Evolutionary conservation across 1,140 invertebrate species (phyloP), one percentile per base, ranked within the genome.

Genomic region (Drosophila athabasca): DNA sequence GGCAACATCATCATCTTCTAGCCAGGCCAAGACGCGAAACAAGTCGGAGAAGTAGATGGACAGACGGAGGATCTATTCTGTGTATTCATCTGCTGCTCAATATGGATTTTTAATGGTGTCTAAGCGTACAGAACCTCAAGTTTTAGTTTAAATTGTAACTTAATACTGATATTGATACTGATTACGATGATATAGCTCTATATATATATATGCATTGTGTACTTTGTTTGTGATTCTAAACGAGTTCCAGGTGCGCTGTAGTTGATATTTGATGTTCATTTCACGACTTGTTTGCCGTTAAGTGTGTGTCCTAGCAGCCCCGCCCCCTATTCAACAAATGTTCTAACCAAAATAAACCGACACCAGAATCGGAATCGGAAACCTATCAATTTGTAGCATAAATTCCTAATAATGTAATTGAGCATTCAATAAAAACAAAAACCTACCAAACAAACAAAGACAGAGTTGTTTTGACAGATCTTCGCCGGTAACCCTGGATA

Each of bases 111-210:
- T 13, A 4, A 39, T 39, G 35, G 35, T 13, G 35, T 13, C 9
- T 4, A 39, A 39, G 35, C 11, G 35, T 55, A 66, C 46, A 50
- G n/a, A 66, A 87, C 79, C 84, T 88, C 83, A 87, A 79, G 55
- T 76, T 76, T 89, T 88, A 88, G 79, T 87, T 87, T 76, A 83
- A 79, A 79, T 82, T 87, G 50, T 88, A 83, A 88, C 68, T 69
- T 73, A 70, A 65, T 77, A 78, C 41, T 45, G 49, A 67, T 62
- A 24, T 24, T 24, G 24, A 24, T 24, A 24, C 24, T 6, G 24
- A 24, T 24, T 48, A 67, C 22, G 58, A 62, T 59, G 49, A 74
- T 79, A 39, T 52, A 69, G 73, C 72, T 49, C 62, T 61, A 72
- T 71, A 50, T 64, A 59, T 17, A 62, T 53, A 57, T 53, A 57